Conservation (phyloP, 2,113 vertebrate species). For the Hippolais icterina region DNA sequence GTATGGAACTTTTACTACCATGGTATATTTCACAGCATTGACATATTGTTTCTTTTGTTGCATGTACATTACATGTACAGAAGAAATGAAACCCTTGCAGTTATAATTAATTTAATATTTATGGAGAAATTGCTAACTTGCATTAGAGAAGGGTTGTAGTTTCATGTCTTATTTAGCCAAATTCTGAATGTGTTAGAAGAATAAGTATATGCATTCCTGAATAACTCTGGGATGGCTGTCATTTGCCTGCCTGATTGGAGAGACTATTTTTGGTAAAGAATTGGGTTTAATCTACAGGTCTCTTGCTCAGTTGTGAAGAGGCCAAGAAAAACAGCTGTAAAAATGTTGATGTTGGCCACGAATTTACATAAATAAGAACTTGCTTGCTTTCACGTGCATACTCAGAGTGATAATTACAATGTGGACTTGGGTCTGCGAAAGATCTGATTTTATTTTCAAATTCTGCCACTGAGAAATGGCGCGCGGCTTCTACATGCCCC, state of each 20-base stretch:
- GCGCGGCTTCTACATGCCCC: background rate
- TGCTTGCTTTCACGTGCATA: background rate
- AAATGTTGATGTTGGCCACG: background rate
- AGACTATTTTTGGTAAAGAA: background rate
- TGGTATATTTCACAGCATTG: background rate
- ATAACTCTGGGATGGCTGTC: background rate
- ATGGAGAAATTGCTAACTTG: background rate
- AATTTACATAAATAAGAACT: background rate
- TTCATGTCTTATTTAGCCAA: background rate
- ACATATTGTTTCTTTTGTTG: background rate
- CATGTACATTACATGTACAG: background rate
- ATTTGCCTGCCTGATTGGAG: background rate
- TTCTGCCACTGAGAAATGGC: background rate
- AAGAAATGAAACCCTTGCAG: background rate
- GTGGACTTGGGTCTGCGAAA: background rate
- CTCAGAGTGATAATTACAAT: background rate
- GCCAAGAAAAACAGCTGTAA: background rate
- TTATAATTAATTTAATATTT: background rate
- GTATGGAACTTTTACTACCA: background rate
- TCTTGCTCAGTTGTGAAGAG: background rate
- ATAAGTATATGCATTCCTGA: rapidly evolving
- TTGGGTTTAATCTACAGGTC: background rate
- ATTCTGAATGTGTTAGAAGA: background rate
- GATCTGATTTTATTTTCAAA: background rate
- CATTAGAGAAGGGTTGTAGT: background rate